Base-by-base conservation (phyloP, 1,140 invertebrate genomes). In the Zeugodacus cucurbitae region DNA sequence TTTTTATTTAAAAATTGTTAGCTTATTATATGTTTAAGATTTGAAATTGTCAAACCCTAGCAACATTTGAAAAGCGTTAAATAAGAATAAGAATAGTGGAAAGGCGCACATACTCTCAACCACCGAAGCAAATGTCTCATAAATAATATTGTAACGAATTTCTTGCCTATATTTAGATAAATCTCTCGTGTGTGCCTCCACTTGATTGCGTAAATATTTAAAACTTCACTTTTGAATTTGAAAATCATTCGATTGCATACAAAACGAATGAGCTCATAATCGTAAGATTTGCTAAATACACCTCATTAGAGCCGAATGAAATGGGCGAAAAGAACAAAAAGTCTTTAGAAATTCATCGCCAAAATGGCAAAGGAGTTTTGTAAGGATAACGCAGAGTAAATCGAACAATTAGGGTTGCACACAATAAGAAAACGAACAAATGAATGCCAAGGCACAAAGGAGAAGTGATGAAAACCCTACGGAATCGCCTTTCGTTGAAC, bases 131-230 rank as follows among this genome's bases (percentile, higher is more conserved):
- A 74, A 5, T 11, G 2, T 41, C 32, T 41, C 37, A 26, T 11
- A 26, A 54, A 82, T 26, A n/a, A 82, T 48, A 48, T 44, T 48
- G 74, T 82, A 48, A 48, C 74, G 74, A 82, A 54, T 54, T 82
- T 26, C 8, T 2, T 82, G 41, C 14, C 10, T 29, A 29, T 22
- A 54, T 54, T 17, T 0, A 0, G 0, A 3, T 54, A 54, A 54
- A 54, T 20, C 14, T 26, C 26, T 44, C 41, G 44, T 82, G 29
- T 82, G 29, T 74, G 14, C 17, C 67, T 82, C 41, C 41, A 44
- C 74, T 82, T 48, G 41, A 82, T 82, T 82, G 67, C 67, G n/a
- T 82, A 82, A 48, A 82, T 82, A 82, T 82, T 26, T 82, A 82
- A 48, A 48, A 41, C 20, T 48, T 34, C 11, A 34, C 17, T 67